Evolutionary conservation across 1,140 invertebrate genomes (phyloP), one percentile per base, ranked within the genome.

Genomic region (Drosophila aff.): DNA sequence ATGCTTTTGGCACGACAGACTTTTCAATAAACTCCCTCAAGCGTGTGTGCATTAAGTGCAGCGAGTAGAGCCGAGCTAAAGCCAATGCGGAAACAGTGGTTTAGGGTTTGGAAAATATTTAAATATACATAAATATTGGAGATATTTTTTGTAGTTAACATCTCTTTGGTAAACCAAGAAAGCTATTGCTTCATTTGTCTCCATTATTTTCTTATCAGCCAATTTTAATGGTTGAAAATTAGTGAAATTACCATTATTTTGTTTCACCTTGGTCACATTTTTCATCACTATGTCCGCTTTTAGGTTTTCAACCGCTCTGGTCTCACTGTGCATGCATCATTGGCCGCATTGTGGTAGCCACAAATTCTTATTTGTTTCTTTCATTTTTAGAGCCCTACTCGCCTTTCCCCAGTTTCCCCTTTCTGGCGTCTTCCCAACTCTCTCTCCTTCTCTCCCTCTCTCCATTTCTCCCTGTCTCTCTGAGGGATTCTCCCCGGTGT

Each of bases 1-100:
- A 60, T 85, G 82, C 86, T 85, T 79, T 91, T 91, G 86, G 79
- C 82, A 86, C 85, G 85, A 85, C 85, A 90, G 89, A 91, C 86
- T 90, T 90, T 90, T 90, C 86, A 90, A 90, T 90, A 90, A 90
- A 90, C 85, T 90, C 85, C 85, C 85, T 85, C 82, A 91, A 90
- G 85, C 85, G 86, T 91, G 85, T 91, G 85, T 90, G 85, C 85
- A 90, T 90, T 90, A 90, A 90, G 76, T 91, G 85, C 85, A 90
- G 85, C 65, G 53, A 68, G 72, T 81, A 76, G 82, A 85, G 82
- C 74, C 74, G 78, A 84, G 59, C 65, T 52, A 62, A 76, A 71
- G 64, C 69, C 65, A 68, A 55, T 62, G 68, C 67, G 41, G 23
- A 66, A 59, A 61, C 77, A 46, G 55, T 69, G 60, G 65, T 46